Evolutionary conservation across 2,888 invertebrate genomes (phyloP).

Genomic region (Luperina testacea): DNA sequence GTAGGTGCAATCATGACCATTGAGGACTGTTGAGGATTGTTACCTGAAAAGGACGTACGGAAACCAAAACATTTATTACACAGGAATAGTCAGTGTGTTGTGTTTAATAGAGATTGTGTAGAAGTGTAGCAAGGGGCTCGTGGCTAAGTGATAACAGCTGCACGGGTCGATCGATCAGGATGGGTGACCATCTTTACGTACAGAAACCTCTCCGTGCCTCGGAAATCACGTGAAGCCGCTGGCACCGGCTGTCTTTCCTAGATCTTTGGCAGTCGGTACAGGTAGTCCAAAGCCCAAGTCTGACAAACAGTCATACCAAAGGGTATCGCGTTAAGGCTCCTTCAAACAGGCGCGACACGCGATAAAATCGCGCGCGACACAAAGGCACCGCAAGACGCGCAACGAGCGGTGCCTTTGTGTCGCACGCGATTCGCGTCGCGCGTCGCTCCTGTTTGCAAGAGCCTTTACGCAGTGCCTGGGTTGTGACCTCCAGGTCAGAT

Average conservation of each 20-base stretch:
- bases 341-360: too few relatives aligned
- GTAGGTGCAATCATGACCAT: too few relatives aligned
- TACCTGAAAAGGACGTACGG: too few relatives aligned
- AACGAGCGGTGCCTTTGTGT: too few relatives aligned
- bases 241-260: background rate
- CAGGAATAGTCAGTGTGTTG: too few relatives aligned
- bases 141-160: background rate
- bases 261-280: background rate
- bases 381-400: too few relatives aligned
- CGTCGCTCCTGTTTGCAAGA: too few relatives aligned
- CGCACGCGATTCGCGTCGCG: too few relatives aligned
- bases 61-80: too few relatives aligned
- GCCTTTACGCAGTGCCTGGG: background rate
- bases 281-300: background rate
- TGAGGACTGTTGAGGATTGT: too few relatives aligned
- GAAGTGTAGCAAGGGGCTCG: background rate
- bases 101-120: background rate
- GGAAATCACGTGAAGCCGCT: background rate
- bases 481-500: background rate
- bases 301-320: background rate
- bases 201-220: background rate
- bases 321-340: background rate
- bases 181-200: background rate
- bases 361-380: too few relatives aligned
- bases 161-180: background rate